phyloP scores from a whole-genome alignment of 1,140 invertebrate genomes.

The Coelopa frigida region DNA sequence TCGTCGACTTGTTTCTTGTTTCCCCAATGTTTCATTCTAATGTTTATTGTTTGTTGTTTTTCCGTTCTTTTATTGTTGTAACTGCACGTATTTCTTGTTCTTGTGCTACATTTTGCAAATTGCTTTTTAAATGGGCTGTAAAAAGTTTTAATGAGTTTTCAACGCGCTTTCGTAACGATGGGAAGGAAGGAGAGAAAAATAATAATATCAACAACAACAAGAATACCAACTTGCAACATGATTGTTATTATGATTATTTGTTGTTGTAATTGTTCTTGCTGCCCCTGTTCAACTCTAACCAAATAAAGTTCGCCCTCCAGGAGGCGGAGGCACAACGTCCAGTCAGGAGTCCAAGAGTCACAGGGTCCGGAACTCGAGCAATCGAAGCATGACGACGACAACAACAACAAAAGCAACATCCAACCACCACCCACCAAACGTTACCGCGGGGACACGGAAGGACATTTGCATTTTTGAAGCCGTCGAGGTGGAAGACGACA shows the following conservation, averaged over 20 bases:
- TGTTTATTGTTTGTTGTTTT: too few species aligned
- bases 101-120: too few species aligned
- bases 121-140: constrained; percentile 15
- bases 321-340: constrained; percentile 2
- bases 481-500: constrained; percentile 6
- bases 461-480: constrained; percentile 11
- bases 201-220: constrained; percentile 2
- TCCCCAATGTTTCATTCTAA: too few species aligned
- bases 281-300: constrained; percentile 3
- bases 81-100: too few species aligned
- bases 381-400: not conserved
- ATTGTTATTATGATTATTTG: constrained; percentile 1
- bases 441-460: not conserved
- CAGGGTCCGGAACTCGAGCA: not conserved
- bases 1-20: too few species aligned
- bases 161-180: not conserved
- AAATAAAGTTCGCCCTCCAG: constrained; percentile 5
- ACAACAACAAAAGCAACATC: not conserved
- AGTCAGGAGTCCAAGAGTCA: not conserved
- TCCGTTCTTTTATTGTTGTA: too few species aligned
- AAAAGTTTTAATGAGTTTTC: constrained; percentile 20
- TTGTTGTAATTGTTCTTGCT: not conserved
- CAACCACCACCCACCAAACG: not conserved
- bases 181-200: not conserved
- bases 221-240: not conserved